Conservation (phyloP, 2,797 vertebrate species). For the Ctenopoma kingsleyae region DNA sequence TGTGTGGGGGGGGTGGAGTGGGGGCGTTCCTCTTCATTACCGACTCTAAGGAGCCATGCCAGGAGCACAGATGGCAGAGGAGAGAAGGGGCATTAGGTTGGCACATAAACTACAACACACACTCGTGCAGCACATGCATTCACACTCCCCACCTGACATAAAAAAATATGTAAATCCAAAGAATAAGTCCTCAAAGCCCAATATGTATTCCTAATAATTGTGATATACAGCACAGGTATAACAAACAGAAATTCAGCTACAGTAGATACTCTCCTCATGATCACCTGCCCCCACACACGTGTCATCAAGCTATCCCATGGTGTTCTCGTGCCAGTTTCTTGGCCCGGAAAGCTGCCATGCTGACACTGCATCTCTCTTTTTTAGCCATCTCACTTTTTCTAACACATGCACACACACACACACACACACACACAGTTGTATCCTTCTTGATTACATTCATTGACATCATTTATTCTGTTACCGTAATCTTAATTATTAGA, state of each 20-base stretch:
- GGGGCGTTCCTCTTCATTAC: slow-evolving; percentile 67
- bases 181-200: slow-evolving; percentile 27
- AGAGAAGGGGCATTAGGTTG: slow-evolving; percentile 57
- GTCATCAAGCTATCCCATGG: background rate
- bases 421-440: too few relatives aligned
- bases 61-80: slow-evolving; percentile 76
- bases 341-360: slow-evolving; percentile 37
- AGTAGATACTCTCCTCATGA: background rate
- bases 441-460: too few relatives aligned
- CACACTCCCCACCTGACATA: slow-evolving; percentile 8
- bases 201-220: slow-evolving; percentile 23
- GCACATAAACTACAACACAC: slow-evolving; percentile 51
- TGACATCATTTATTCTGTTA: too few relatives aligned
- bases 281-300: slow-evolving; percentile 4
- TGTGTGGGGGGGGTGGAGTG: background rate
- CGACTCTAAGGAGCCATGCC: slow-evolving; percentile 66
- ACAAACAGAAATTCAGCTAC: background rate
- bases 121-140: slow-evolving; percentile 11
- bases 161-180: slow-evolving; percentile 33
- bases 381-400: slow-evolving; percentile 19
- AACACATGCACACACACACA: background rate
- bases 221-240: slow-evolving; percentile 16
- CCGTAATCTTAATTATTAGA: too few relatives aligned
- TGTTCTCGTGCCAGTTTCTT: slow-evolving; percentile 17
- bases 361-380: slow-evolving; percentile 53